These are phyloP conservation scores for Pteronura brasiliensis DNA, from an alignment of 2,113 vertebrate species.

Conservation along the genomic window DNA sequence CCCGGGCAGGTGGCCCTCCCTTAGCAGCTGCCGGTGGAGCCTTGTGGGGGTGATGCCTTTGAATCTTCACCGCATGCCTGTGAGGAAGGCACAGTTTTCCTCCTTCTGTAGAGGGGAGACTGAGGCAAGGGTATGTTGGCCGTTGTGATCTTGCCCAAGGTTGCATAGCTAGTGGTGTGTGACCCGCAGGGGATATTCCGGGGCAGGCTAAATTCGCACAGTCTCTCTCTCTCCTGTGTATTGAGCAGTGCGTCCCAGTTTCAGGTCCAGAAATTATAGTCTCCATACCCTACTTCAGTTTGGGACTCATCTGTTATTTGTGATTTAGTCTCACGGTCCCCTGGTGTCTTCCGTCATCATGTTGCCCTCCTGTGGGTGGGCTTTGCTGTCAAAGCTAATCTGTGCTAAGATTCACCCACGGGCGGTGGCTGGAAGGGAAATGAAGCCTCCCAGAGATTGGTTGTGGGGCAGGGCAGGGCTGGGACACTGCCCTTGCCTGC, in stretches of 20 bases:
- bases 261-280: background rate
- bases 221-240: background rate
- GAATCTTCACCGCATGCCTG: rapidly evolving
- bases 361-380: rapidly evolving
- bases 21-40: background rate
- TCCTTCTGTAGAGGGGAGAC: background rate
- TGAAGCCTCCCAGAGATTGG: background rate
- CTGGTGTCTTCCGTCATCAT: rapidly evolving
- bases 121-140: background rate
- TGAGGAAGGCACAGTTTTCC: background rate
- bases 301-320: background rate
- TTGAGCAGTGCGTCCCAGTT: background rate
- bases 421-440: background rate
- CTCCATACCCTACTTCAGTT: background rate
- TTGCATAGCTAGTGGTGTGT: rapidly evolving
- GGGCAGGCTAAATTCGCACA: background rate
- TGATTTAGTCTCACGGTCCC: background rate
- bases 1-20: rapidly evolving
- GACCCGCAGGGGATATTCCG: background rate
- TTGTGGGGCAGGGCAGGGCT: background rate
- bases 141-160: background rate
- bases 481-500: background rate
- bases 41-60: background rate
- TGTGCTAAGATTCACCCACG: background rate
- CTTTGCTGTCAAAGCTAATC: background rate